These are phyloP conservation scores for Piaya cayana DNA, from an alignment of 2,113 vertebrate species.

Conservation along the genomic window DNA sequence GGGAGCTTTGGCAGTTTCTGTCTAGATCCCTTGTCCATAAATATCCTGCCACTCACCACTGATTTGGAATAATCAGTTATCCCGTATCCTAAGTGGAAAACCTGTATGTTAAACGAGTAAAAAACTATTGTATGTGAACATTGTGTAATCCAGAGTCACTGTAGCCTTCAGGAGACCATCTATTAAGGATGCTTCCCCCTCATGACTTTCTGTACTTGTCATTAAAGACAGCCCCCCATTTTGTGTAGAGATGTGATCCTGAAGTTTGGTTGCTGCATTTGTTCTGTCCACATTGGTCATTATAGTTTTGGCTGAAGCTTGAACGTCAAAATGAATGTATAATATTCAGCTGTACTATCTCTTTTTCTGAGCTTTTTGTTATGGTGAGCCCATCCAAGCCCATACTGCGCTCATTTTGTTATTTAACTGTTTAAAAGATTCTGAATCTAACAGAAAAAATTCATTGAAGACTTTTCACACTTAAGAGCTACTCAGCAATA, in stretches of 20 bases:
- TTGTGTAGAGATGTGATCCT: background rate
- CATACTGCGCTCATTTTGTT: accelerated
- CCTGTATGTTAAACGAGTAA: background rate
- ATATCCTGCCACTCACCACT: background rate
- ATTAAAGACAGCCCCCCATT: background rate
- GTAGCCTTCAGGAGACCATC: background rate
- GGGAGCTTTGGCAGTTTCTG: background rate
- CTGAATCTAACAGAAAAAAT: background rate
- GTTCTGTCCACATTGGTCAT: background rate
- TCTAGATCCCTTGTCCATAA: background rate
- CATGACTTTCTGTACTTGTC: background rate
- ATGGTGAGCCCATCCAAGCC: background rate
- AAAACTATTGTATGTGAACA: accelerated
- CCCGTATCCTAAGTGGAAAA: background rate
- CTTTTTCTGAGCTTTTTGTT: background rate
- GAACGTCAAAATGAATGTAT: background rate
- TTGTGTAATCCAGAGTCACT: background rate
- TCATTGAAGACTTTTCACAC: background rate
- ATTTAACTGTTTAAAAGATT: background rate
- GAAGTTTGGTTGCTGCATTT: background rate
- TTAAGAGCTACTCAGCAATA: background rate
- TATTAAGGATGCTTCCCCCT: background rate
- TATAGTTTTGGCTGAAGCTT: background rate
- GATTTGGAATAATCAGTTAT: background rate
- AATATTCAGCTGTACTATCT: background rate